phyloP scores from a whole-genome alignment of 2,113 vertebrate genomes.

The Holacanthus passer region DNA sequence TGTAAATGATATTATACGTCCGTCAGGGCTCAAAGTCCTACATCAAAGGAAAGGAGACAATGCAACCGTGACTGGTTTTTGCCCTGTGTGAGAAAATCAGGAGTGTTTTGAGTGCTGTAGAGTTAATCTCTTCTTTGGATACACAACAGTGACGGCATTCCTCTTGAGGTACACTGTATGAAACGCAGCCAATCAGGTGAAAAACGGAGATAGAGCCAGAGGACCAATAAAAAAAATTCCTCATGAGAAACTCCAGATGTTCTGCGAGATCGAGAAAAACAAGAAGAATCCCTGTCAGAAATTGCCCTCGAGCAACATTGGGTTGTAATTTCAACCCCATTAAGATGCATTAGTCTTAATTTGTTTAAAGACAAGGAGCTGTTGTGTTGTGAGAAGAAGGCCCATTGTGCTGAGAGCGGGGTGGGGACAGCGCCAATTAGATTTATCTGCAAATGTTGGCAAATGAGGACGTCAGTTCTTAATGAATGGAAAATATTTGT shows the following conservation, averaged over 20 bases:
- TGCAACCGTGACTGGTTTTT: slow-evolving; percentile 49
- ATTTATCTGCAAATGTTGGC: slow-evolving; percentile 63
- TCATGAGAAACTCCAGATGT: slow-evolving; percentile 70
- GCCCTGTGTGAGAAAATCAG: slow-evolving; percentile 74
- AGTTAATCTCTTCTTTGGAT: slow-evolving; percentile 79
- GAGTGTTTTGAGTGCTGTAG: slow-evolving; percentile 75
- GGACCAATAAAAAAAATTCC: slow-evolving; percentile 65
- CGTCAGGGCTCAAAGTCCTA: slow-evolving; percentile 64
- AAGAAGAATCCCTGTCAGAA: slow-evolving; percentile 65
- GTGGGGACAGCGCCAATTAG: slow-evolving; percentile 50
- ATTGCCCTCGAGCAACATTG: slow-evolving; percentile 53
- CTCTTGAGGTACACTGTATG: slow-evolving; percentile 28
- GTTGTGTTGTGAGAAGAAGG: slow-evolving; percentile 71
- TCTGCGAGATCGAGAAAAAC: slow-evolving; percentile 56
- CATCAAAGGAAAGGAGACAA: slow-evolving; percentile 70
- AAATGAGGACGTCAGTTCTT: slow-evolving; percentile 55
- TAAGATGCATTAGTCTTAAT: slow-evolving; percentile 73
- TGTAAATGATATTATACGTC: slow-evolving; percentile 74
- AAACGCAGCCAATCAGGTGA: slow-evolving; percentile 61
- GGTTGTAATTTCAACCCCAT: slow-evolving; percentile 75
- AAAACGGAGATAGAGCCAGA: slow-evolving; percentile 32
- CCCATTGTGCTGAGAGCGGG: slow-evolving; percentile 60
- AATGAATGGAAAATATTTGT: slow-evolving; percentile 57
- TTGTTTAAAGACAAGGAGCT: slow-evolving; percentile 77
- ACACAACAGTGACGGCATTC: slow-evolving; percentile 76